Evolutionary conservation across 2,888 invertebrate genomes (phyloP).

Genomic region (Petrophora chlorosata): DNA sequence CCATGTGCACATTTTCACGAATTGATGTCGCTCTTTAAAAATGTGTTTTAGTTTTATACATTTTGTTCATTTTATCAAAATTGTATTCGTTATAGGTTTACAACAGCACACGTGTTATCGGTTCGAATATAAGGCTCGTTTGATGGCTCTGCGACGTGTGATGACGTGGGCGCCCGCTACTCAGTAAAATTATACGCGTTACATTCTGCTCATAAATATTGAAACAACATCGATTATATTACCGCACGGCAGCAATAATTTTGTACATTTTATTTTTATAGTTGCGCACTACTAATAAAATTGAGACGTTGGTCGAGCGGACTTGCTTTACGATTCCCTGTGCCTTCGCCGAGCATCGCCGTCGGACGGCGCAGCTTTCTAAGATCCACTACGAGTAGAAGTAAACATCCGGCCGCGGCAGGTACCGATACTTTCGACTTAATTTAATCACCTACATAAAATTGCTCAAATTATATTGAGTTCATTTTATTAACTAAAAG

Average conservation of each 20-base stretch:
- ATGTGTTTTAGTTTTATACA: too few relatives aligned
- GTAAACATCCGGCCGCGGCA: constrained; percentile 67
- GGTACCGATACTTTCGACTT: constrained; percentile 16
- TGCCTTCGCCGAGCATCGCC: constrained; percentile 47
- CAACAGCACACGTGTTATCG: background rate
- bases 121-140: background rate
- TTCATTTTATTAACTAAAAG: background rate
- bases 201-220: constrained; percentile 55
- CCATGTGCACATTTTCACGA: too few relatives aligned
- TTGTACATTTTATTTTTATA: constrained; percentile 59
- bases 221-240: constrained; percentile 54
- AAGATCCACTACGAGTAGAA: constrained; percentile 62
- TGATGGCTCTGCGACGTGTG: constrained; percentile 7
- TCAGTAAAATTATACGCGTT: constrained; percentile 54
- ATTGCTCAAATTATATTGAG: constrained; percentile 1
- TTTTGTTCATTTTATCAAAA: too few relatives aligned
- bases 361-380: constrained; percentile 64
- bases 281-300: constrained; percentile 55
- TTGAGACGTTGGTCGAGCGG: constrained; percentile 61
- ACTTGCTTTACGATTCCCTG: constrained; percentile 62
- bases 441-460: constrained; percentile 13
- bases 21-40: too few relatives aligned
- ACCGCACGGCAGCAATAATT: constrained; percentile 58
- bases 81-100: too few relatives aligned
- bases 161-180: constrained; percentile 39